These are phyloP conservation scores for Allolobophora icterica DNA, from an alignment of 2,888 invertebrate genomes.

Conservation along the genomic window DNA sequence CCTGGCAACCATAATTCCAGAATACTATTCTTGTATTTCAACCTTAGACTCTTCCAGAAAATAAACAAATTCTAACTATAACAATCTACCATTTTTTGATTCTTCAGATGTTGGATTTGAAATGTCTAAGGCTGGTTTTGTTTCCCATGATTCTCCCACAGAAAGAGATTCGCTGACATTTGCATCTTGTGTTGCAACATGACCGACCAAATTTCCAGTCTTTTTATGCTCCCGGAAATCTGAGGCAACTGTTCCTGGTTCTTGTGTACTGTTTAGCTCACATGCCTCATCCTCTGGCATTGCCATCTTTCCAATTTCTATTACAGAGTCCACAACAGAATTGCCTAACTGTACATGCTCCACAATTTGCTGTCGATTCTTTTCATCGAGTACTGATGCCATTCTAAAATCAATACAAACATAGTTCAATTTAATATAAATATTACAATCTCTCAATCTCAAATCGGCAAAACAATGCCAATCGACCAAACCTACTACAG, in stretches of 20 bases:
- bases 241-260: conserved; percentile 1
- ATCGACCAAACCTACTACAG: too few relatives aligned
- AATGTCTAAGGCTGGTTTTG: background rate
- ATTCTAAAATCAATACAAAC: background rate
- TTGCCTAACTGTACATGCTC: background rate
- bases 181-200: background rate
- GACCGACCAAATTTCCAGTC: background rate
- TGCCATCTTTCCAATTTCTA: conserved; percentile 17
- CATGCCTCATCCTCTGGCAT: background rate
- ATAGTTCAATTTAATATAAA: background rate
- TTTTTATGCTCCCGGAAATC: background rate
- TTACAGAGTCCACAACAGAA: conserved; percentile 2
- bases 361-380: background rate
- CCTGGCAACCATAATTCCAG: background rate
- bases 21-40: background rate
- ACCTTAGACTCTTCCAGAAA: background rate
- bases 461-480: too few relatives aligned
- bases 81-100: background rate
- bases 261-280: background rate
- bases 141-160: background rate
- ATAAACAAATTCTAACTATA: background rate
- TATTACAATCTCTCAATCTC: background rate
- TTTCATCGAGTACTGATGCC: background rate
- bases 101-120: background rate
- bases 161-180: background rate